Evolutionary conservation across 2,888 invertebrate genomes (phyloP).

Genomic region (Chymomyza caudatula): DNA sequence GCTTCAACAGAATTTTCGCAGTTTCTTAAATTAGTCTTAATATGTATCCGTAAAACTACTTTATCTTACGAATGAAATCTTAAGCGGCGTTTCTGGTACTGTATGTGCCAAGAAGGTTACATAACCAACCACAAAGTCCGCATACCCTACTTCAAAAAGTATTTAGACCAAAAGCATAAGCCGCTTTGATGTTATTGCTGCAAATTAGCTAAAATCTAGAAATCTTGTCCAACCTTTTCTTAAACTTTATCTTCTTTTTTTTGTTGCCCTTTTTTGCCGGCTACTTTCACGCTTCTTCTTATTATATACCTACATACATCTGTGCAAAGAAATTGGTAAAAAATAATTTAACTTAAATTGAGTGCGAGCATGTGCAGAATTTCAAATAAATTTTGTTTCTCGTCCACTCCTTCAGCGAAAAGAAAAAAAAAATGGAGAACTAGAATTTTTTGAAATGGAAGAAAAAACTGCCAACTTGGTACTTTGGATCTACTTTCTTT

Average conservation of each 20-base stretch:
- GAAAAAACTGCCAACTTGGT: constrained; percentile 11
- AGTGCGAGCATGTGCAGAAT: constrained; percentile 67
- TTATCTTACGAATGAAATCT: too few relatives aligned
- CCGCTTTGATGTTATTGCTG: constrained; percentile 70
- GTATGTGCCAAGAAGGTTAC: neutral
- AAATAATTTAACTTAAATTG: constrained; percentile 58
- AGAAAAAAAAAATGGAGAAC: constrained; percentile 5
- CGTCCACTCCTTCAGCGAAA: constrained; percentile 4
- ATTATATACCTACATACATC: neutral
- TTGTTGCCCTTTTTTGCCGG: constrained; percentile 1
- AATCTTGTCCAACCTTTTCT: constrained; percentile 25
- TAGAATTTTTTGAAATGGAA: constrained; percentile 4
- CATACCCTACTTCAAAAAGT: neutral
- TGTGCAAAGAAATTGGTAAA: constrained; percentile 1
- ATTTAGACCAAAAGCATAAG: constrained; percentile 26
- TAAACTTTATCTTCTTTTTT: constrained; percentile 25
- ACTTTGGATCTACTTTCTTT: constrained; percentile 8
- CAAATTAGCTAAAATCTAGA: constrained; percentile 69
- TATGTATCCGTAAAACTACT: too few relatives aligned
- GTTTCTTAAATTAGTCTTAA: too few relatives aligned
- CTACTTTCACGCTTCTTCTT: neutral
- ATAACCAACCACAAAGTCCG: neutral
- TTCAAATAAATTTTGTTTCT: constrained; percentile 45
- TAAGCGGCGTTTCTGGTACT: too few relatives aligned
- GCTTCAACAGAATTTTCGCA: too few relatives aligned